A percentile compares a stretch with the other conserved stretches of the same genome.
phyloP scores from a whole-genome alignment of 2,888 invertebrate species.

The Craniophora ligustri region DNA sequence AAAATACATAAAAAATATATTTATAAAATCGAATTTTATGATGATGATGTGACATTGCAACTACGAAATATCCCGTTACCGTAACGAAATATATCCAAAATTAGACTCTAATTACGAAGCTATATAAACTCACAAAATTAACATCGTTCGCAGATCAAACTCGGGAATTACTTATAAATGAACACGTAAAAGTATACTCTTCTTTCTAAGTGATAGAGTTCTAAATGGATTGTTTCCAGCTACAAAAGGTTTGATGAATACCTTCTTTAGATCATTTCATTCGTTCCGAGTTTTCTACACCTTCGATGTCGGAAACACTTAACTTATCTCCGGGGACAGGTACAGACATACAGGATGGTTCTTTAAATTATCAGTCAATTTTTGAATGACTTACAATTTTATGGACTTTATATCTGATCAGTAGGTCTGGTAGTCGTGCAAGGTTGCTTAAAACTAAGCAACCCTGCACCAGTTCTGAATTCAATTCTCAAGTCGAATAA shows the following conservation, averaged over 20 bases:
- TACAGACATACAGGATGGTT: conserved; percentile 63
- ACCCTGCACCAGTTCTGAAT: no score
- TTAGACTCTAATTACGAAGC: conserved; percentile 22
- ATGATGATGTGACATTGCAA: no score
- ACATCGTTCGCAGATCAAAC: conserved; percentile 40
- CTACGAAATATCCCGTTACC: no score
- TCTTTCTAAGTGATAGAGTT: conserved; percentile 6
- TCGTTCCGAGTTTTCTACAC: conserved; percentile 69
- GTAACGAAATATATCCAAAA: no score
- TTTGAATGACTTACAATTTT: conserved; percentile 50
- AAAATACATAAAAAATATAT: no score
- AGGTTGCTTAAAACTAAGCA: no score
- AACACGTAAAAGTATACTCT: conserved; percentile 24
- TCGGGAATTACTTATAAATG: conserved; percentile 11
- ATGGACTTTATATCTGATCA: no score
- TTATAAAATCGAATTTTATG: no score
- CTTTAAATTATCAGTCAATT: conserved; percentile 31
- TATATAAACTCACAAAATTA: conserved; percentile 42
- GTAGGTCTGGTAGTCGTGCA: no score
- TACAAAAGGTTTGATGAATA: conserved; percentile 51
- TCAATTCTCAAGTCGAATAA: no score
- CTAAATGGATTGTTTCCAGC: conserved; percentile 15
- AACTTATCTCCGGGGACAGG: conserved; percentile 68
- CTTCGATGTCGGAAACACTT: conserved; percentile 71
- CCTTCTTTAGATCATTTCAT: conserved; percentile 58